Percentiles rank a stretch among this genome's conserved stretches.
These are phyloP conservation scores for Oryzias curvinotus DNA, from an alignment of 2,113 vertebrate genomes.

Conservation along the genomic window DNA sequence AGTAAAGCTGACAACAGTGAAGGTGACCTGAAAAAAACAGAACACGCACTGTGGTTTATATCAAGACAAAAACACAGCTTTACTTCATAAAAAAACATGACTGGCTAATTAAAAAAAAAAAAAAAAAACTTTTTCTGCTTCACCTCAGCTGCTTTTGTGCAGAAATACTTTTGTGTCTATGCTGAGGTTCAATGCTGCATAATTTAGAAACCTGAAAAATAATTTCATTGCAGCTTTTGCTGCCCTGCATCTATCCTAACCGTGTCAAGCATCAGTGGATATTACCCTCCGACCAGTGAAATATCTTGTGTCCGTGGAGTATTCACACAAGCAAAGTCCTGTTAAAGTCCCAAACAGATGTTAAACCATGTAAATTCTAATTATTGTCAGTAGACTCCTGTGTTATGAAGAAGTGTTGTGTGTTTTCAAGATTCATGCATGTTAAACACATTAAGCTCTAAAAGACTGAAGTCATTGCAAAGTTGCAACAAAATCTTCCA, in stretches of 20 bases:
- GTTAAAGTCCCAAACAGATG: conserved; percentile 2
- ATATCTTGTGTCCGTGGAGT: not conserved
- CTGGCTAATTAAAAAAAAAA: not conserved
- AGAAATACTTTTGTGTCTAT: not conserved
- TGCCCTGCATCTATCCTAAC: conserved; percentile 29
- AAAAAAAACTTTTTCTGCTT: not conserved
- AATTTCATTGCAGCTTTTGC: conserved; percentile 19
- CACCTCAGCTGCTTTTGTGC: not conserved
- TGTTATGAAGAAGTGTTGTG: too few relatives aligned
- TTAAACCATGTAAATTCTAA: too few relatives aligned
- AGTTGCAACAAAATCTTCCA: too few relatives aligned
- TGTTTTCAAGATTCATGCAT: too few relatives aligned
- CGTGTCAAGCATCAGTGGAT: conserved; percentile 7
- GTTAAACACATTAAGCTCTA: too few relatives aligned
- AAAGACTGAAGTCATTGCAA: too few relatives aligned
- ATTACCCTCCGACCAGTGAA: conserved; percentile 19
- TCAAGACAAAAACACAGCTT: conserved; percentile 15
- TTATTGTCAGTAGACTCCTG: too few relatives aligned
- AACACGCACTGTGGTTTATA: not conserved
- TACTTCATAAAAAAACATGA: not conserved
- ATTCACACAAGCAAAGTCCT: not conserved
- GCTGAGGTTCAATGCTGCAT: not conserved
- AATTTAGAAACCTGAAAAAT: conserved; percentile 6
- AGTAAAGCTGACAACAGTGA: conserved; percentile 9
- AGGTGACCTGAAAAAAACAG: not conserved